Percentiles rank a stretch among this genome's conserved stretches.
phyloP scores from a whole-genome alignment of 2,113 vertebrate genomes.

The Gallinago undulata region DNA sequence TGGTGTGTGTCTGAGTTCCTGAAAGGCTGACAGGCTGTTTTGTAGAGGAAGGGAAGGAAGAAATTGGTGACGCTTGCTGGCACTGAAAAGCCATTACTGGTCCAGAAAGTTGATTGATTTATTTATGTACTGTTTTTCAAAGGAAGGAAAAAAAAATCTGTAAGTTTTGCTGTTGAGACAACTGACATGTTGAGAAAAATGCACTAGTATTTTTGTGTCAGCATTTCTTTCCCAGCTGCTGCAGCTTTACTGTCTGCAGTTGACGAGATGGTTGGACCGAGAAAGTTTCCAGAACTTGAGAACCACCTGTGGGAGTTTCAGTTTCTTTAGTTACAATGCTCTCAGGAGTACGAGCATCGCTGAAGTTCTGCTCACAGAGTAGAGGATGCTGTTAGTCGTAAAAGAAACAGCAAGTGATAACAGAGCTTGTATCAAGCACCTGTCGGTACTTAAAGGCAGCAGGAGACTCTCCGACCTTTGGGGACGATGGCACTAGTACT shows the following conservation, averaged over 20 bases:
- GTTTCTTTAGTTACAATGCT: slow-evolving; percentile 42
- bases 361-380: not conserved
- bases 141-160: not conserved
- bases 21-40: not conserved
- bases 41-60: not conserved
- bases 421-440: not conserved
- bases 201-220: not conserved
- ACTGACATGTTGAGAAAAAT: not conserved
- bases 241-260: slow-evolving; percentile 9
- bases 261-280: slow-evolving; percentile 13
- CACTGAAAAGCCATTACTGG: not conserved
- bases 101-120: not conserved
- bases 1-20: not conserved
- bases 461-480: not conserved
- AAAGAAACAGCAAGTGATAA: not conserved
- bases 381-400: not conserved
- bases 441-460: not conserved
- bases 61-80: not conserved
- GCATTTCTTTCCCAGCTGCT: slow-evolving; percentile 39
- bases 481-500: not conserved
- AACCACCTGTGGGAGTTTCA: slow-evolving; percentile 27
- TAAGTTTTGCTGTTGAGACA: not conserved
- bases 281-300: slow-evolving; percentile 45
- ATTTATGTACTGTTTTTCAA: not conserved
- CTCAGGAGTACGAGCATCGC: not conserved